phyloP scores from a whole-genome alignment of 1,140 invertebrate species.

The Cyrtorhinus lividipennis region DNA sequence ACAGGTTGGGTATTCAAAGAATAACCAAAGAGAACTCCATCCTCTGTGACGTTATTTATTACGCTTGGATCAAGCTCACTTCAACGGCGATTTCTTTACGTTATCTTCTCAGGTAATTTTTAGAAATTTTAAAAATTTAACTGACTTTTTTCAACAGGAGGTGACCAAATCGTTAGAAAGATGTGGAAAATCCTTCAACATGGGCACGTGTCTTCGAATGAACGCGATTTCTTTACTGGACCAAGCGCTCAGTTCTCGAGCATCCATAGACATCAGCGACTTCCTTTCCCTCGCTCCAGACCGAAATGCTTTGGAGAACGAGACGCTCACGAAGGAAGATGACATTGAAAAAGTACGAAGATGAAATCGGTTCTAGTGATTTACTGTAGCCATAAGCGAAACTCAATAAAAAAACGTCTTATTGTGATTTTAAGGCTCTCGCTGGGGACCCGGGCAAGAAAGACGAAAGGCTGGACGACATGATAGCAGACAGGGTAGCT shows the following conservation, averaged over 20 bases:
- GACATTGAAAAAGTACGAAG: neutral
- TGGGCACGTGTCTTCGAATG: neutral
- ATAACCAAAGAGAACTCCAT: no score
- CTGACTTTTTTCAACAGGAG: neutral
- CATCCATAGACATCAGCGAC: neutral
- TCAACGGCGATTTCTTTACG: no score
- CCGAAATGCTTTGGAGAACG: neutral
- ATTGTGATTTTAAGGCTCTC: neutral
- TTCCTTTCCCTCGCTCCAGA: neutral
- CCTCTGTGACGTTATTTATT: no score
- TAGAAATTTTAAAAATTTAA: no score
- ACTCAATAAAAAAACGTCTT: no score
- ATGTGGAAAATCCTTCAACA: neutral
- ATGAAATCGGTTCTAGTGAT: neutral
- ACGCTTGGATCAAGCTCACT: no score
- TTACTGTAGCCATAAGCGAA: no score
- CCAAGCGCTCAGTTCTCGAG: neutral
- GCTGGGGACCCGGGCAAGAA: neutral
- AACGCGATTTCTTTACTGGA: neutral
- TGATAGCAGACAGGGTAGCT: constrained; percentile 14
- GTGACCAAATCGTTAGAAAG: neutral
- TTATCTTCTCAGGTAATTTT: no score
- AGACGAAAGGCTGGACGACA: constrained; percentile 12
- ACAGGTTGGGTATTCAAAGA: no score
- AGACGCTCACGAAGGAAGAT: neutral